phyloP scores from a whole-genome alignment of 2,797 vertebrate species.

The Thamnophis elegans region DNA sequence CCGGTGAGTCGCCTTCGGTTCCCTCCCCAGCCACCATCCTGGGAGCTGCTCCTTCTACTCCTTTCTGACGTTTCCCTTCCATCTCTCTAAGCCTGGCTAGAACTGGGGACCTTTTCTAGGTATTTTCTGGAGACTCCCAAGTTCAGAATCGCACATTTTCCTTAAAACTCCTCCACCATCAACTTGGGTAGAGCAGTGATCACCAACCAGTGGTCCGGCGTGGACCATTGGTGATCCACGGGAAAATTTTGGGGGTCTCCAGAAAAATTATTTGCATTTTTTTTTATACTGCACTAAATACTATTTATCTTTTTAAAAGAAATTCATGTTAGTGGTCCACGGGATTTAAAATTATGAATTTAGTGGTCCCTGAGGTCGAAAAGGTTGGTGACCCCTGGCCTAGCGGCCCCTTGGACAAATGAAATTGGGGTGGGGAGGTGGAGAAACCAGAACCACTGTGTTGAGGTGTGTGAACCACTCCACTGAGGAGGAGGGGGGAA shows the following conservation, averaged over 20 bases:
- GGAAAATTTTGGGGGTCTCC: no score
- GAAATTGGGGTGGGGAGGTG: background rate
- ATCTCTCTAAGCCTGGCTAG: background rate
- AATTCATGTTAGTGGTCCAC: no score
- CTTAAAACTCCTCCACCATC: background rate
- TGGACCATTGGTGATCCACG: no score
- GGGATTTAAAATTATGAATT: no score
- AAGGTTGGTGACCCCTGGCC: no score
- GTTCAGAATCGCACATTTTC: background rate
- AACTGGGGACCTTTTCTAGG: background rate
- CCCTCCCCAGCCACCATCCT: background rate
- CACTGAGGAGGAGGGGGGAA: background rate
- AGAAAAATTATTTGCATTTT: no score
- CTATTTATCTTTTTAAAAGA: no score
- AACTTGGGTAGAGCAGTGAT: no score
- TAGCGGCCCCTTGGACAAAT: background rate
- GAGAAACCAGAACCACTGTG: background rate
- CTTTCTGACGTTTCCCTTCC: background rate
- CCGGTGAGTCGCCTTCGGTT: conserved; percentile 76
- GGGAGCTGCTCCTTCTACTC: background rate
- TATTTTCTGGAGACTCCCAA: background rate
- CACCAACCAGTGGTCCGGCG: no score
- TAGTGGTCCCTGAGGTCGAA: no score
- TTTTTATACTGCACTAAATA: no score
- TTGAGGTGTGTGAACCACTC: no score